Conservation (phyloP, 2,113 vertebrate genomes). For the Camelus bactrianus region DNA sequence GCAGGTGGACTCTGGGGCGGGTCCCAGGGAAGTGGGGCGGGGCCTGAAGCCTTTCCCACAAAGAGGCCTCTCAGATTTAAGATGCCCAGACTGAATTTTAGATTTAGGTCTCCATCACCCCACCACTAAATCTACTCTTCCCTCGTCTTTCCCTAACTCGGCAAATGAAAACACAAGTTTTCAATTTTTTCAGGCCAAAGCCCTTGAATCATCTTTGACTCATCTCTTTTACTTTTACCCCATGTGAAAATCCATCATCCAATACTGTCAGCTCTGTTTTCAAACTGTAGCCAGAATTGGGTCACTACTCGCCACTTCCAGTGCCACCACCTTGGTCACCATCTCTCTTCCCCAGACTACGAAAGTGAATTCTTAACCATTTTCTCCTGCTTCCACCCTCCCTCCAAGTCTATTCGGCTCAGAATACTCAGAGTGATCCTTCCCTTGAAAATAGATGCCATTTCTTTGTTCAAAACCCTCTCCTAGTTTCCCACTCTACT, state of each 20-base stretch:
- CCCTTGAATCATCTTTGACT: conserved; percentile 3
- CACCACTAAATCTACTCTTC: background rate
- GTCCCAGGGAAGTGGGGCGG: background rate
- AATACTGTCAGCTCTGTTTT: background rate
- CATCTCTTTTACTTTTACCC: background rate
- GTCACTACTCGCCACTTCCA: background rate
- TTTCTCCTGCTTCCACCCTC: background rate
- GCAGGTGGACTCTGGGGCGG: background rate
- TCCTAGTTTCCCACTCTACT: background rate
- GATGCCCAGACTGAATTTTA: background rate
- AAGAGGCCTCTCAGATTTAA: background rate
- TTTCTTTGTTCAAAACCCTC: background rate
- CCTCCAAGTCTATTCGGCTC: background rate
- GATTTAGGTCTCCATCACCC: background rate
- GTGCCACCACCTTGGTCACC: background rate
- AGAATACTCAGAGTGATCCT: background rate
- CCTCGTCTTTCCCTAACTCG: background rate
- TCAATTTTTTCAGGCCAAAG: background rate
- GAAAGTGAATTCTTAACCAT: background rate
- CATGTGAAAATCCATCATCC: background rate
- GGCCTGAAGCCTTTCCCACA: background rate
- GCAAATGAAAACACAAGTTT: conserved; percentile 13
- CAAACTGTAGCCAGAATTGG: background rate
- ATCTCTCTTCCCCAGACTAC: background rate
- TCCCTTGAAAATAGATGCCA: background rate